A percentile compares a stretch with the other conserved stretches of the same genome.
phyloP scores from a whole-genome alignment of 2,888 invertebrate genomes.

The Pristionchus arcanus region DNA sequence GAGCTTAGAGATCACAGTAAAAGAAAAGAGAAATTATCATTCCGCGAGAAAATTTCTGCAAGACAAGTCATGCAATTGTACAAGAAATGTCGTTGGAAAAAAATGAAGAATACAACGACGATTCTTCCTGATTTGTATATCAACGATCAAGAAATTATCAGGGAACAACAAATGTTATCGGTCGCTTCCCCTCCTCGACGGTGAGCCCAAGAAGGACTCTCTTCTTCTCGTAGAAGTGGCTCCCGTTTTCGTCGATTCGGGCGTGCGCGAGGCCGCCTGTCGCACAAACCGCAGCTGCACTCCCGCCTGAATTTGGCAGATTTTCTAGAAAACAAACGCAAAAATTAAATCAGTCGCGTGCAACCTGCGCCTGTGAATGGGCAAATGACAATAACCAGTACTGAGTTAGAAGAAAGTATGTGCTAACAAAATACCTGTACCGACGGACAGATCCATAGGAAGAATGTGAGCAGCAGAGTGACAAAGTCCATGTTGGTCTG shows the following conservation, averaged over 20 bases:
- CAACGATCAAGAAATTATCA: too few relatives aligned
- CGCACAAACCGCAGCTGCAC: conserved; percentile 5
- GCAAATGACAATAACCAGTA: too few relatives aligned
- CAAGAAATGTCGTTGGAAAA: too few relatives aligned
- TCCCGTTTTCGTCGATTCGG: background rate
- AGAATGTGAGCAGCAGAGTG: background rate
- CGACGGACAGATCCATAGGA: background rate
- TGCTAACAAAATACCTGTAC: background rate
- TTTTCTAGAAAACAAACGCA: too few relatives aligned
- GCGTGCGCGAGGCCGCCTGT: background rate
- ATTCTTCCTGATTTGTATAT: too few relatives aligned
- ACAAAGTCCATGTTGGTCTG: conserved; percentile 4
- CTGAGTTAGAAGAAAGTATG: background rate
- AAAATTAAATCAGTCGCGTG: background rate
- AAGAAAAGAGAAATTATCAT: too few relatives aligned
- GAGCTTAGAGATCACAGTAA: too few relatives aligned
- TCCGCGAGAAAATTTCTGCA: too few relatives aligned
- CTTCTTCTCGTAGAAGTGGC: background rate
- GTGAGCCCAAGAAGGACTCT: background rate
- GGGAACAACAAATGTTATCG: background rate
- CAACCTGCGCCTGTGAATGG: too few relatives aligned
- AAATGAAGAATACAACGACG: too few relatives aligned
- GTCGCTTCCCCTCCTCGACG: background rate
- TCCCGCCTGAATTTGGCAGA: too few relatives aligned
- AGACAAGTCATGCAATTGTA: too few relatives aligned